Conservation (phyloP, 2,888 invertebrate species). For the Trichacis sp. region DNA sequence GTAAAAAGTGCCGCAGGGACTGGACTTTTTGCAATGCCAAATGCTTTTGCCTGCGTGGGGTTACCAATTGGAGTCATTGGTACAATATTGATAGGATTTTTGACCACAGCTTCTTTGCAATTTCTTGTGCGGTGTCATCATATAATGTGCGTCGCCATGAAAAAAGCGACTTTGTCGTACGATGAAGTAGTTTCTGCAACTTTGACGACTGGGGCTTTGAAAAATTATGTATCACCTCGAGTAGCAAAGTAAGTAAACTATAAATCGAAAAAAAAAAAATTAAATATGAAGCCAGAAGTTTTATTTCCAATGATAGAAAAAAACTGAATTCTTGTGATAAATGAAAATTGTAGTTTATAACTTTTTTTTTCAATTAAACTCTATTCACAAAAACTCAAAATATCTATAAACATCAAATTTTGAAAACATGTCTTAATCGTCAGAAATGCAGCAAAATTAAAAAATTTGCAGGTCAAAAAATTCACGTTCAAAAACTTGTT, state of each 20-base stretch:
- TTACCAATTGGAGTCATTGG: constrained; percentile 48
- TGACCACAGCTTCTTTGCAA: constrained; percentile 47
- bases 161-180: constrained; percentile 44
- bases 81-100: constrained; percentile 46
- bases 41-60: constrained; percentile 54
- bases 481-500: no score
- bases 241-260: constrained; percentile 40
- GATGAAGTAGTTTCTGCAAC: constrained; percentile 46
- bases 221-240: constrained; percentile 34
- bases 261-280: not conserved
- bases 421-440: no score
- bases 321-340: no score
- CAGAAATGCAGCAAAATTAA: no score
- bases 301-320: no score
- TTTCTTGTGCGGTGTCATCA: constrained; percentile 49
- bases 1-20: constrained; percentile 52
- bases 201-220: constrained; percentile 35
- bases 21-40: constrained; percentile 53
- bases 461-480: no score
- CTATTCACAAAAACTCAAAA: no score
- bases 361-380: no score
- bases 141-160: constrained; percentile 42
- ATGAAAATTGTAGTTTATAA: no score
- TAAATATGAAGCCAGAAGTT: no score
- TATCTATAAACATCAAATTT: no score